Base-by-base conservation (phyloP, 1,140 invertebrate species). In the Drosophila micromelanica region DNA sequence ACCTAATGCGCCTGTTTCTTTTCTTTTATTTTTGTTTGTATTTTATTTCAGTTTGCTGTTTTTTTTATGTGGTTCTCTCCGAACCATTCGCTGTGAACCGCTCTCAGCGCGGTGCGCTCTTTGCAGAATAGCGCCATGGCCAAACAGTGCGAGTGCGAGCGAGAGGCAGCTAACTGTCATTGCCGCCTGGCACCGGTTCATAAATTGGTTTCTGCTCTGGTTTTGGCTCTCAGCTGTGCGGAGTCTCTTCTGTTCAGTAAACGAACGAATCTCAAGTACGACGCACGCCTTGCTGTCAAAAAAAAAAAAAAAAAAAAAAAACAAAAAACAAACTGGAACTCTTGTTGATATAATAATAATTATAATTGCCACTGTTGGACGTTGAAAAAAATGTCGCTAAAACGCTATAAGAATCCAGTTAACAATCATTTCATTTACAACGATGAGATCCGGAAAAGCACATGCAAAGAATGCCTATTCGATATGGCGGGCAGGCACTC, bases 401-500 rank as follows among this genome's bases (percentile, higher is more conserved):
- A 27, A 38, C 52, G 69, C 7, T 61, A 68, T 17, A 51, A 57
- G 23, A 80, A 80, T 38, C 78, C 78, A 5, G 78, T 80, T 52
- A 67, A 59, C 9, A 61, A 81, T 32, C 51, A 81, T 37, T 81
- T 80, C 17, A 49, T 73, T 11, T 80, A 76, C 7, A 80, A 64
- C 59, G 68, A 80, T 23, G 55, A 69, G 13, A 76, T 64, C 17
- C 73, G 67, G 8, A 80, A 80, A 27, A 80, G 78, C 45, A 80
- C 73, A 20, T 80, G 78, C 73, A 69, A 64, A 62, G 35, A 56
- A n/a, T 80, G 78, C 37, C 30, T 43, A 15, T 80, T 76, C 49
- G 78, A 76, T 42, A 80, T 80, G 78, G 73, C 78, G 12, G 77
- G 78, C 43, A 57, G 73, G 12, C 78, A 80, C 42, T 80, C 78